phyloP scores from a whole-genome alignment of 2,113 vertebrate species.

The Pseudopipra pipra region DNA sequence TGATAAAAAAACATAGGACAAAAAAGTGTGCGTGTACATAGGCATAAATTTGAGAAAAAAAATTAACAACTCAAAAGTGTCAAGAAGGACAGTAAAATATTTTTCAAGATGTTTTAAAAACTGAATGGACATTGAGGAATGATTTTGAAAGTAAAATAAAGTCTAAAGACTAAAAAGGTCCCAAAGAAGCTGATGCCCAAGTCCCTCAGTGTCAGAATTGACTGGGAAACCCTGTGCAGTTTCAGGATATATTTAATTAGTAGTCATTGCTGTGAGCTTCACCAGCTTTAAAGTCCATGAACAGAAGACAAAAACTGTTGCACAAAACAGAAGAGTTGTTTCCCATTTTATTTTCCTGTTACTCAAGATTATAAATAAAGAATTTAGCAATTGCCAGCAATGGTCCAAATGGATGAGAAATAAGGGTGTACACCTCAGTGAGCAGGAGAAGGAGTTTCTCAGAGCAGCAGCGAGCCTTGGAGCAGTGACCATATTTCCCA shows the following conservation, averaged over 20 bases:
- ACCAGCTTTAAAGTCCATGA: background rate
- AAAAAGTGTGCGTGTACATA: background rate
- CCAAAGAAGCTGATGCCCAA: background rate
- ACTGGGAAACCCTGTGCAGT: background rate
- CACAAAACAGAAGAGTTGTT: background rate
- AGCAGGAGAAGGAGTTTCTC: background rate
- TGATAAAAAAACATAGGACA: background rate
- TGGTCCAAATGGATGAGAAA: background rate
- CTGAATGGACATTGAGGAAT: background rate
- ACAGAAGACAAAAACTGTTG: background rate
- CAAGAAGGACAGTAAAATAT: background rate
- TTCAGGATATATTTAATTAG: background rate
- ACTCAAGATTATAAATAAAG: background rate
- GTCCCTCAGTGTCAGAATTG: background rate
- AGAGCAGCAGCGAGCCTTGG: fast-evolving
- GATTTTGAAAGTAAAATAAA: background rate
- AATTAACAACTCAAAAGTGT: background rate
- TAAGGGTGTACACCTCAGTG: background rate
- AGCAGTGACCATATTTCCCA: fast-evolving
- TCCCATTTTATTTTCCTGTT: background rate
- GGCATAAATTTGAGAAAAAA: background rate
- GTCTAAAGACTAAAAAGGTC: background rate
- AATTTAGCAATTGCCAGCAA: background rate
- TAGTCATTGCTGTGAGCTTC: background rate
- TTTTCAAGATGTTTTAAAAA: background rate